phyloP scores from a whole-genome alignment of 2,113 vertebrate genomes.

The Gila orcuttii region DNA sequence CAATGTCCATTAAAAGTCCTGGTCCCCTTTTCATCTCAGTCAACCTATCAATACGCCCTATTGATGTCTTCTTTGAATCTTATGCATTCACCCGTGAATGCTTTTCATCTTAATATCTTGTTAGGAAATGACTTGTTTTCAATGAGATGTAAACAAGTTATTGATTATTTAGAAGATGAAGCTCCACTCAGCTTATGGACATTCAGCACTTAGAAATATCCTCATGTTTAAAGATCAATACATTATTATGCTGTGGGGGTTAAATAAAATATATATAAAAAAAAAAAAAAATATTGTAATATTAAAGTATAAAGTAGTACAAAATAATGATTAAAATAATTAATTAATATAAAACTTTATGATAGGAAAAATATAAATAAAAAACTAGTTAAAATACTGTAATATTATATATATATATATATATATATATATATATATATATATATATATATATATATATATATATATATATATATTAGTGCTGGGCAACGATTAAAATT shows the following conservation, averaged over 20 bases:
- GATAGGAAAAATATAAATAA: background rate
- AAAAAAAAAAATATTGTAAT: background rate
- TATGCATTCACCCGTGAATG: background rate
- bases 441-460: too few species aligned
- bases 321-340: background rate
- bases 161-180: slow-evolving; percentile 2
- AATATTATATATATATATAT: too few species aligned
- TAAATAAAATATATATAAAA: too few species aligned
- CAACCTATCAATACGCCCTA: background rate
- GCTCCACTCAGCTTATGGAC: background rate
- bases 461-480: too few species aligned
- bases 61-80: background rate
- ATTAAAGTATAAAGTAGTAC: background rate
- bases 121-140: background rate
- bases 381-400: background rate
- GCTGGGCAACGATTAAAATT: too few species aligned
- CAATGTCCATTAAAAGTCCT: background rate
- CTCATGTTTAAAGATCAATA: slow-evolving; percentile 25
- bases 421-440: too few species aligned
- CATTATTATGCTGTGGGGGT: background rate
- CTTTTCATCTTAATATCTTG: background rate
- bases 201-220: background rate
- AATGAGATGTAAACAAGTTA: slow-evolving; percentile 10
- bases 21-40: background rate
- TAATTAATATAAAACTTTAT: background rate